Evolutionary conservation across 2,113 vertebrate genomes (phyloP), one percentile per base, ranked within the genome.

Genomic region (Microcebus griseorufus): DNA sequence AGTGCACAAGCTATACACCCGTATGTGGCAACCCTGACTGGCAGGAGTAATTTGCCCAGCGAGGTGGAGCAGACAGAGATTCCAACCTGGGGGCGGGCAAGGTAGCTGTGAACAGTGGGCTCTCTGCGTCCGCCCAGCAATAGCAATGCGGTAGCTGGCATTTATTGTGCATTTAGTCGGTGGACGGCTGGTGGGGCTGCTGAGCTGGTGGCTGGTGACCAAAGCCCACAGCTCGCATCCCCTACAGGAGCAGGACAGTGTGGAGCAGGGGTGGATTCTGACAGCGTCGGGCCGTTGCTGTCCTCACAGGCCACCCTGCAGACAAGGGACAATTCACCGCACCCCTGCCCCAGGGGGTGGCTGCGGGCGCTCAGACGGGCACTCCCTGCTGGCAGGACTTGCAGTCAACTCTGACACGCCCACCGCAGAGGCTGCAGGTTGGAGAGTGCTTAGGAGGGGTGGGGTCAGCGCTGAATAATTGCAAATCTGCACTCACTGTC

Each of bases 61-160:
- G 62, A 55, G 29, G 69, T 34, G 22, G 82, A 45, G 70, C 9
- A 51, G 81, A 45, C 20, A 58, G 23, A 29, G 10, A 10, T 32
- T 37, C 25, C 64, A 39, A 16, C 45, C 75, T n/a, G 25, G 34
- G 18, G 18, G 45, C 6, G 22, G 78, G 62, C 51, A 18, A 65
- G 75, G 42, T 1, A 2, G 55, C 5, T 10, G 60, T 10, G 4
- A 14, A 11, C 22, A 23, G 80, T 0, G 0, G 75, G 53, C 72
- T 18, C 1, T 22, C 29, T 2, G 27, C 13, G 3, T 2, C 16
- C 51, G 4, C 25, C 0, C 3, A 4, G 42, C 42, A 20, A 16
- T 3, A 6, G 42, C 37, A 18, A 0, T 2, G 0, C 14, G 3
- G 10, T 0, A 5, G 67, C 75, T 18, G 17, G 45, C 0, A 5